Conservation (phyloP, 2,113 vertebrate species). For the Phrynosoma blainvillii region DNA sequence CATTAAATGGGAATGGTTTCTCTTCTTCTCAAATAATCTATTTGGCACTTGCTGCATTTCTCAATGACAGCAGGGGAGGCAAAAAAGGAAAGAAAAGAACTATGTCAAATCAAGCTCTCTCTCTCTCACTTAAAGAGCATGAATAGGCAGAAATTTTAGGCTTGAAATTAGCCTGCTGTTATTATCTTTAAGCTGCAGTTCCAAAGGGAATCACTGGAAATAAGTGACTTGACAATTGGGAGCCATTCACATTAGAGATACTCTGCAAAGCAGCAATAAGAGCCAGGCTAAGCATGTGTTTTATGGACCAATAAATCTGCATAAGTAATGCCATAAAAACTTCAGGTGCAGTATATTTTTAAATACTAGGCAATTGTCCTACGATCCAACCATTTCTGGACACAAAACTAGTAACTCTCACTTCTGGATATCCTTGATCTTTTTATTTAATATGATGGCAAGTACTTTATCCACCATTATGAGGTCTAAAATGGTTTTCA, state of each 20-base stretch:
- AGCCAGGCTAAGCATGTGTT: conserved; percentile 8
- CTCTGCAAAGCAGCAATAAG: background rate
- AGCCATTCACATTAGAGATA: fast-evolving
- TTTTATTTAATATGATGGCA: conserved; percentile 38
- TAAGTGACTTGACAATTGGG: background rate
- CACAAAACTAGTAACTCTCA: conserved; percentile 29
- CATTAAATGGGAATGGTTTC: conserved; percentile 27
- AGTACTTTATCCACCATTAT: conserved; percentile 5
- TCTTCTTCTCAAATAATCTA: conserved; percentile 22
- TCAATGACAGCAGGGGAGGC: background rate
- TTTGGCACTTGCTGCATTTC: conserved; percentile 25
- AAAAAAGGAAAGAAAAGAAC: background rate
- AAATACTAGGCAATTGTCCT: background rate
- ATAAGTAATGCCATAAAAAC: conserved; percentile 25
- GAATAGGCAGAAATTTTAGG: background rate
- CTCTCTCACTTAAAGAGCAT: background rate
- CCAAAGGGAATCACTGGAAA: background rate
- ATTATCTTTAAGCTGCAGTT: conserved; percentile 12
- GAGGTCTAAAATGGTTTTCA: background rate
- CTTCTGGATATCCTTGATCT: conserved; percentile 20
- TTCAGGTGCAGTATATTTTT: conserved; percentile 31
- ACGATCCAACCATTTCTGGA: background rate
- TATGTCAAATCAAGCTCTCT: conserved; percentile 15
- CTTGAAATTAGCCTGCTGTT: background rate
- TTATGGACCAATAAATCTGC: background rate